Evolutionary conservation across 2,113 vertebrate genomes (phyloP), one percentile per base, ranked within the genome.

Genomic region (Alces alces): DNA sequence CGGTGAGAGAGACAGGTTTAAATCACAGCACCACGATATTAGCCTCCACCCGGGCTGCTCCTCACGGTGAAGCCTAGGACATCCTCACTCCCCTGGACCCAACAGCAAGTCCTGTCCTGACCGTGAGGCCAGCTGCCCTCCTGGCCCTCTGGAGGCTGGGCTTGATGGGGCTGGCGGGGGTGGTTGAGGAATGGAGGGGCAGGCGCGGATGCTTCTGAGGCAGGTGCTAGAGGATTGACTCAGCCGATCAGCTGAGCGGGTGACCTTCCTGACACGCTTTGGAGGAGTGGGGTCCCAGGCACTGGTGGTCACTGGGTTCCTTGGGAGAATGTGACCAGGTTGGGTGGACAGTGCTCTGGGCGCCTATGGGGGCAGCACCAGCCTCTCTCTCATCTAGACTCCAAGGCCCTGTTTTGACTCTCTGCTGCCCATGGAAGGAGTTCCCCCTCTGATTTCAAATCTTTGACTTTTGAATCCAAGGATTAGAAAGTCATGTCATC

Each of bases 311-410:
- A 47, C 17, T 0, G 28, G 6, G 52, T 33, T 10, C 45, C 33
- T 11, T 0, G 1, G 25, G 15, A 7, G 23, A 61, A 54, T 50
- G 36, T 10, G 16, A 9, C 39, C 14, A 0, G 0, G 39, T 3
- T 28, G 60, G 52, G 8, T 21, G n/a, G 30, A 54, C 2, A 1
- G 3, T n/a, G 52, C 8, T 66, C 21, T 13, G 1, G 0, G 23
- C 0, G 1, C 33, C 33, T 14, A 12, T 4, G 16, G 23, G 25
- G 30, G 16, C 3, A 6, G 2, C 17, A 13, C 28, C 6, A 17
- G 8, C 28, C 3, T 60, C 25, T 43, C 57, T 43, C 58, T 52
- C 6, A 12, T 33, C 39, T 30, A 21, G 21, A 52, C 52, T 28
- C 11, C 66, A 47, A 57, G 21, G 45, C 47, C 61, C 64, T 79